Evolutionary conservation across 92 coral and sea anemone genomes (phyloP).

Genomic region (Porites evermanni): DNA sequence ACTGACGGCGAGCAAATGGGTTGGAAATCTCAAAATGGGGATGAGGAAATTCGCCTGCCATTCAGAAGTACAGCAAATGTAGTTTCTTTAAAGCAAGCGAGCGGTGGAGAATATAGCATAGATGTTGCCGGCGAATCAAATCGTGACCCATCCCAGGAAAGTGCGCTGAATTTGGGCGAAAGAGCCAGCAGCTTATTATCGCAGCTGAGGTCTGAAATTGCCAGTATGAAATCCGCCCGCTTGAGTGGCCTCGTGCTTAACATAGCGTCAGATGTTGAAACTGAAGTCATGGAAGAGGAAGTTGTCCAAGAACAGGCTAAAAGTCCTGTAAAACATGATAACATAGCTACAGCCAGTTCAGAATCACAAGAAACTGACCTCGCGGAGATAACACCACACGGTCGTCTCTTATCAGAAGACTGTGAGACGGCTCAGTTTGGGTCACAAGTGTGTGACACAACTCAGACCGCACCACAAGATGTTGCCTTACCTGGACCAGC

Average conservation of each 20-base stretch:
- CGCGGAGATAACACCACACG: not conserved
- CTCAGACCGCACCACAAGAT: not conserved
- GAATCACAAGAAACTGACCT: not conserved
- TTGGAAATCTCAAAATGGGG: no score
- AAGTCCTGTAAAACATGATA: not conserved
- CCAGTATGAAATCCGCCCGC: conserved; percentile 66
- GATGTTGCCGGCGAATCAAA: not conserved
- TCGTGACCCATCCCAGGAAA: conserved; percentile 10
- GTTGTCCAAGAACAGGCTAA: not conserved
- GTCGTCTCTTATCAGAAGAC: not conserved
- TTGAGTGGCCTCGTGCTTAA: conserved; percentile 13
- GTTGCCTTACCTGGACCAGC: not conserved
- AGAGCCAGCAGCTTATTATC: conserved; percentile 62
- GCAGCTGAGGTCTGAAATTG: conserved; percentile 70
- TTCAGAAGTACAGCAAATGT: not conserved
- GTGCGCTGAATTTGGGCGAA: conserved; percentile 60
- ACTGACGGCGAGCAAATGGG: not conserved
- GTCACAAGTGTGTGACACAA: not conserved
- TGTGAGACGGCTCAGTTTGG: not conserved
- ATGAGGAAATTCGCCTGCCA: not conserved
- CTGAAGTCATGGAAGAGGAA: not conserved
- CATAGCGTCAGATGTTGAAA: conserved; percentile 14
- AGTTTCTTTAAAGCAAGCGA: not conserved
- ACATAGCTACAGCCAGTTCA: not conserved
- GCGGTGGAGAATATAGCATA: not conserved